A percentile compares a stretch with the other conserved stretches of the same genome.
Evolutionary conservation across 2,113 vertebrate species (phyloP).

Genomic region (Myrmecobius fasciatus): DNA sequence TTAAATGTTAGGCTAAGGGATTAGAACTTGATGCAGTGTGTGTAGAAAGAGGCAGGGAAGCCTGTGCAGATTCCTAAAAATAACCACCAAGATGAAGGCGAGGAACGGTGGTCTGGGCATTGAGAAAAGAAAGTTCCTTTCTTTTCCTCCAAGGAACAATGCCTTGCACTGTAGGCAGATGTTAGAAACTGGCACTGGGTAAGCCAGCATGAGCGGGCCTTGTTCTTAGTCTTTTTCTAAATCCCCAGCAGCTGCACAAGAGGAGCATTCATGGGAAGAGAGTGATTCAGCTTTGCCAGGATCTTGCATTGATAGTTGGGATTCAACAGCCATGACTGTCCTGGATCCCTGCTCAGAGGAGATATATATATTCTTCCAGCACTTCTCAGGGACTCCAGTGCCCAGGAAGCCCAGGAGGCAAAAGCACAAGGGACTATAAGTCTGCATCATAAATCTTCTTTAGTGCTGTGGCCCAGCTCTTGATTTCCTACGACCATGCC

Average conservation of each 20-base stretch:
- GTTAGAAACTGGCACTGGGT: background rate
- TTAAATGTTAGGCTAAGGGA: background rate
- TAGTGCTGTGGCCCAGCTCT: background rate
- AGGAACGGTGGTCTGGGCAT: background rate
- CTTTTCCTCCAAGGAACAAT: background rate
- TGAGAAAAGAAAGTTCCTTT: background rate
- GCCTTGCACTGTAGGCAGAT: background rate
- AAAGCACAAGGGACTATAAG: background rate
- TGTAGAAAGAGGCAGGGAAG: background rate
- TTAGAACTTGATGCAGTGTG: background rate
- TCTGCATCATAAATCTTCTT: background rate
- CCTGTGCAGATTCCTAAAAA: background rate
- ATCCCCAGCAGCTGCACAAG: slow-evolving; percentile 54
- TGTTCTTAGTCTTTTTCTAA: slow-evolving; percentile 54
- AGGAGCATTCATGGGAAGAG: slow-evolving; percentile 38
- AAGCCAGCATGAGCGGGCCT: slow-evolving; percentile 22
- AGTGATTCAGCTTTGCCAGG: slow-evolving; percentile 63
- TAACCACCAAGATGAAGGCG: background rate
- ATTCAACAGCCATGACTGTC: slow-evolving; percentile 39
- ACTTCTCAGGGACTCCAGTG: background rate
- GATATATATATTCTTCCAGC: background rate
- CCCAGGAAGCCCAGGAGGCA: background rate
- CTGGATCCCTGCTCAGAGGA: background rate
- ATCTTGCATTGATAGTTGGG: slow-evolving; percentile 26
- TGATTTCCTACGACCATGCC: background rate